A percentile compares a stretch with the other conserved stretches of the same genome.
Evolutionary conservation across 2,888 invertebrate species (phyloP).

Genomic region (Phytoseiulus persimilis): DNA sequence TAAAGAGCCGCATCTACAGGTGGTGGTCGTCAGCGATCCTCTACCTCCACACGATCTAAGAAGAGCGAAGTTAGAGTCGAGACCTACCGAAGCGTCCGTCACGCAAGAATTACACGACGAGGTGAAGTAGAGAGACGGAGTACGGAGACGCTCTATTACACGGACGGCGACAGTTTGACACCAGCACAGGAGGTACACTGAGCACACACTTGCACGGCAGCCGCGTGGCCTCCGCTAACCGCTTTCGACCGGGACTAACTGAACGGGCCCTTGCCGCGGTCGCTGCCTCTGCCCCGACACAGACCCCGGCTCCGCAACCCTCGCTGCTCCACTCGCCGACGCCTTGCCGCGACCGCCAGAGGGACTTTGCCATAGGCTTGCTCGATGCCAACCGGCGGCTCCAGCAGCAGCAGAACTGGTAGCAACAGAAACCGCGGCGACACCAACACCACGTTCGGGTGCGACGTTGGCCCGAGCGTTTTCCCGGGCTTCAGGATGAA

Average conservation of each 20-base stretch:
- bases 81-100: not conserved
- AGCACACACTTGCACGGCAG: conserved; percentile 19
- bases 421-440: not conserved
- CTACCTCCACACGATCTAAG: not conserved
- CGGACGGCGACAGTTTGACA: not conserved
- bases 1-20: too few relatives aligned
- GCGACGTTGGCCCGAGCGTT: not conserved
- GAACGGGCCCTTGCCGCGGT: conserved; percentile 8
- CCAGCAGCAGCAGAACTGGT: not conserved
- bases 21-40: too few relatives aligned
- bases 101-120: conserved; percentile 5
- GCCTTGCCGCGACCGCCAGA: conserved; percentile 5
- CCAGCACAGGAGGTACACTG: conserved; percentile 30
- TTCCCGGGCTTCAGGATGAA: too few relatives aligned
- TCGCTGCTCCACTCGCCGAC: not conserved
- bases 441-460: not conserved
- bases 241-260: conserved; percentile 34
- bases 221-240: conserved; percentile 31
- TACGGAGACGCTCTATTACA: not conserved
- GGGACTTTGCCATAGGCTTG: not conserved
- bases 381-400: not conserved
- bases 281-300: not conserved
- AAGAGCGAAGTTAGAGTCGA: not conserved
- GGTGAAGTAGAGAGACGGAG: conserved; percentile 5
- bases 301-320: not conserved